A percentile compares a stretch with the other conserved stretches of the same genome.
phyloP scores from a whole-genome alignment of 2,888 invertebrate genomes.

The Empis livida region DNA sequence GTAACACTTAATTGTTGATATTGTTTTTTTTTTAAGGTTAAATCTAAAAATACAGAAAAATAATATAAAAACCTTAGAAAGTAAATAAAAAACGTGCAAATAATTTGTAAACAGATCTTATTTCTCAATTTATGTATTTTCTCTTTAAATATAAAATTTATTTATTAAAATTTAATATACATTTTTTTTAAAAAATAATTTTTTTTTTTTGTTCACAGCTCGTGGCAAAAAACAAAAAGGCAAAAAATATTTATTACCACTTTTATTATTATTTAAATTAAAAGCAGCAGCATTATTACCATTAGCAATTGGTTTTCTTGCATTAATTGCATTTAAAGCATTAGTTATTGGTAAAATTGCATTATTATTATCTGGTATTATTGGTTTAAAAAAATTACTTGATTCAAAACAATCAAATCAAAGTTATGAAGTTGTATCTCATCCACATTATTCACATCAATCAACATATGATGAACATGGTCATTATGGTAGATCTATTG shows the following conservation, averaged over 20 bases:
- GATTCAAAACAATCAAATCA: slow-evolving; percentile 54
- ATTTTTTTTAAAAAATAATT: slow-evolving; percentile 1
- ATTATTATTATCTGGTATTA: slow-evolving; percentile 58
- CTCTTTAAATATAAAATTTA: no score
- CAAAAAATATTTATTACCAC: slow-evolving; percentile 60
- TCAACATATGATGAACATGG: slow-evolving; percentile 39
- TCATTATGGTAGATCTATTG: slow-evolving; percentile 52
- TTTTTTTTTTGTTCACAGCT: slow-evolving; percentile 37
- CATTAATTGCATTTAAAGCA: slow-evolving; percentile 72
- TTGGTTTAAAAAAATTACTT: slow-evolving; percentile 60
- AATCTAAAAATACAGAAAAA: no score
- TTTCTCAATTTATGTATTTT: no score
- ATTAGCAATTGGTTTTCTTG: slow-evolving; percentile 60
- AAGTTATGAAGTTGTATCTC: slow-evolving; percentile 65
- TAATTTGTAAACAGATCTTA: no score
- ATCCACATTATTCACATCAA: slow-evolving; percentile 49
- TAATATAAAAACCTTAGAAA: no score
- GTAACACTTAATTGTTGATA: no score
- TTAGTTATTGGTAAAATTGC: slow-evolving; percentile 73
- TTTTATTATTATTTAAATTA: slow-evolving; percentile 62
- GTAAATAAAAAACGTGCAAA: no score
- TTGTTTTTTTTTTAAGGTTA: no score
- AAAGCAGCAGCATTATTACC: slow-evolving; percentile 70
- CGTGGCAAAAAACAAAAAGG: slow-evolving; percentile 70
- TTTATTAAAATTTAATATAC: no score